Evolutionary conservation across 1,140 invertebrate genomes (phyloP).

Genomic region (Plectrocnemia conspersa): DNA sequence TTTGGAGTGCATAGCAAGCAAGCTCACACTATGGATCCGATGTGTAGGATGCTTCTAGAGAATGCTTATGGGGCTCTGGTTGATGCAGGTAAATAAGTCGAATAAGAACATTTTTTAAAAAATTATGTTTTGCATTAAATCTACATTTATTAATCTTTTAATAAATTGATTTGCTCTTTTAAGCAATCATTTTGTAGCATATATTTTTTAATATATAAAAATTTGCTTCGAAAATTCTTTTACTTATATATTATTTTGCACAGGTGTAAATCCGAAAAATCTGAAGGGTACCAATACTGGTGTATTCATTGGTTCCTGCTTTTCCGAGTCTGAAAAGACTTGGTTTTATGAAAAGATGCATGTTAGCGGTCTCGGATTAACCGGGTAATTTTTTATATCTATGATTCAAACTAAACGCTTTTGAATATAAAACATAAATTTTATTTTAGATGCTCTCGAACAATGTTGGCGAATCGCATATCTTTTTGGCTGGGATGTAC

Average conservation of each 20-base stretch:
- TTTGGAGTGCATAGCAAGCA: conserved; percentile 80
- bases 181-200: background rate
- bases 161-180: background rate
- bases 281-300: conserved; percentile 70
- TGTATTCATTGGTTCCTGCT: conserved; percentile 76
- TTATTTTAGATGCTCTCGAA: conserved; percentile 64
- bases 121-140: background rate
- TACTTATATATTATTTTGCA: conserved; percentile 44
- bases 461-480: conserved; percentile 87
- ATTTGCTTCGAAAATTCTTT: background rate
- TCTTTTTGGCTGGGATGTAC: conserved; percentile 67
- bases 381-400: conserved; percentile 54
- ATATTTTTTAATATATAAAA: background rate
- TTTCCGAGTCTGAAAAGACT: conserved; percentile 68
- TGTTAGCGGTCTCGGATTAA: conserved; percentile 58
- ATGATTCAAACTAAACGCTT: background rate
- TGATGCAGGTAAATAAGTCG: conserved; percentile 82
- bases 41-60: conserved; percentile 80
- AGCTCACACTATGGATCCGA: conserved; percentile 83
- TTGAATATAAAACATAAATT: background rate
- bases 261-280: conserved; percentile 60
- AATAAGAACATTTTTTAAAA: no score
- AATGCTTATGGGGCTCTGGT: conserved; percentile 82
- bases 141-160: background rate
- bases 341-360: conserved; percentile 67